phyloP scores from a whole-genome alignment of 2,888 invertebrate genomes.

The Pherbina coryleti region DNA sequence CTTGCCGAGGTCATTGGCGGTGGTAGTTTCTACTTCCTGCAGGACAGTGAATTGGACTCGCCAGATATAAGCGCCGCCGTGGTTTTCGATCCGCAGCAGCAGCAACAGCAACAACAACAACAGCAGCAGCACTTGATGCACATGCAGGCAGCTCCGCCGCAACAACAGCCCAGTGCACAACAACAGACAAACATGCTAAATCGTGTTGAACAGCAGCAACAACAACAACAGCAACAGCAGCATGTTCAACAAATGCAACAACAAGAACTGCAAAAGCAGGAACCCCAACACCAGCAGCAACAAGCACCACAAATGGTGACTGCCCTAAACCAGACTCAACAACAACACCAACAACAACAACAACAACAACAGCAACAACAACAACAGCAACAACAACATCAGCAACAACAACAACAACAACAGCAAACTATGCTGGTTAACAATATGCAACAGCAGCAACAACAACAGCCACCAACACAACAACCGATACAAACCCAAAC shows the following conservation, averaged over 20 bases:
- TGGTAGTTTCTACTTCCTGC: constrained; percentile 85
- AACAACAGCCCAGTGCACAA: constrained; percentile 50
- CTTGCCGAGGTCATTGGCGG: constrained; percentile 82
- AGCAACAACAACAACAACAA: constrained; percentile 61
- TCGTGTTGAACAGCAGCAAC: constrained; percentile 41
- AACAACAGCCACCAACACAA: constrained; percentile 60
- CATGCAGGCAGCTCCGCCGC: constrained; percentile 42
- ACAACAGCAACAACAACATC: constrained; percentile 58
- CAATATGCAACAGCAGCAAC: constrained; percentile 42
- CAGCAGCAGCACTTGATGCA: constrained; percentile 41
- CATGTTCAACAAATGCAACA: constrained; percentile 37
- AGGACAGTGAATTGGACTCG: constrained; percentile 90
- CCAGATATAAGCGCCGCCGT: constrained; percentile 70
- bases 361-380: constrained; percentile 43
- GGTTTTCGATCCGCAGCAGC: constrained; percentile 52
- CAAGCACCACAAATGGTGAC: constrained; percentile 35
- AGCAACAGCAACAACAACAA: constrained; percentile 50
- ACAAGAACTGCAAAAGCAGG: constrained; percentile 34
- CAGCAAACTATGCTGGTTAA: constrained; percentile 34
- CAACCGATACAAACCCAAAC: constrained; percentile 83
- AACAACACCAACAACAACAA: too few relatives aligned
- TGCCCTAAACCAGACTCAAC: constrained; percentile 42
- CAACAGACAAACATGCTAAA: constrained; percentile 5
- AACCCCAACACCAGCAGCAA: constrained; percentile 34
- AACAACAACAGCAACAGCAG: constrained; percentile 44